Evolutionary conservation across 2,888 invertebrate species (phyloP).

Genomic region (Bombylius discolor): DNA sequence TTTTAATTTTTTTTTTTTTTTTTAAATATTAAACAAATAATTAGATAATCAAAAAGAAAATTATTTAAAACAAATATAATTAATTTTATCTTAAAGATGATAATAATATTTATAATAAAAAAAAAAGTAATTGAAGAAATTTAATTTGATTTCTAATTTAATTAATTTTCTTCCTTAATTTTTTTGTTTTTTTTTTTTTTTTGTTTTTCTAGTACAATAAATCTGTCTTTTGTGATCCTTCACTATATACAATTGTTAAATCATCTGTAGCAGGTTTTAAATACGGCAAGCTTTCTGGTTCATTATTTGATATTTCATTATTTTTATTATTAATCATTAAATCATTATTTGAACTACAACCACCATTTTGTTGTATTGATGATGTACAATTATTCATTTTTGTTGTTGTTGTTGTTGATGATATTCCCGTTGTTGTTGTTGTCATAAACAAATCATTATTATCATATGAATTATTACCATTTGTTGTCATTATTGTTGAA

Average conservation of each 20-base stretch:
- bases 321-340: not conserved
- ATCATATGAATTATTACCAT: not conserved
- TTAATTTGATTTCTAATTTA: too few relatives aligned
- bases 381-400: constrained; percentile 3
- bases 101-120: too few relatives aligned
- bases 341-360: not conserved
- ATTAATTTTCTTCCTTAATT: too few relatives aligned
- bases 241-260: constrained; percentile 35
- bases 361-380: not conserved
- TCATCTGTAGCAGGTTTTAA: constrained; percentile 31
- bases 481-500: not conserved
- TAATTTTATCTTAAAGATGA: too few relatives aligned
- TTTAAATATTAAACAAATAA: too few relatives aligned
- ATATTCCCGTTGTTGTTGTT: constrained; percentile 3
- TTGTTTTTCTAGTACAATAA: constrained; percentile 27
- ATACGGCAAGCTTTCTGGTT: constrained; percentile 24
- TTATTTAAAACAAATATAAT: too few relatives aligned
- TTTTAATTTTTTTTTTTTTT: too few relatives aligned
- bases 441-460: not conserved
- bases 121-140: too few relatives aligned
- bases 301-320: constrained; percentile 12
- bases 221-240: constrained; percentile 35
- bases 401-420: not conserved
- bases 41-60: too few relatives aligned
- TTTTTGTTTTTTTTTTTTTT: too few relatives aligned